phyloP scores from a whole-genome alignment of 1,140 invertebrate species.

The Cecropterus lyciades region DNA sequence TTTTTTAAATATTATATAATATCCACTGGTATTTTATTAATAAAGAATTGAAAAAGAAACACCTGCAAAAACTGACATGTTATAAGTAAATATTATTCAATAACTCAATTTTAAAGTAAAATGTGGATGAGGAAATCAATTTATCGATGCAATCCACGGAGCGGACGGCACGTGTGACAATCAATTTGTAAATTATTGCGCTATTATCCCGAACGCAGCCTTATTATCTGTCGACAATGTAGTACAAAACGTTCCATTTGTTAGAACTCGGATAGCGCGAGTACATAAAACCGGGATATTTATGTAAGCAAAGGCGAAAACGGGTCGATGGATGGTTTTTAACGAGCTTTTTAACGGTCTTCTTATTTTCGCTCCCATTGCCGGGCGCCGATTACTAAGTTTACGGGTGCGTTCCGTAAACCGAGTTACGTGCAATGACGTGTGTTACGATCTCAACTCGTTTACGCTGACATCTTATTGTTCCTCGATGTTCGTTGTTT shows the following conservation, averaged over 20 bases:
- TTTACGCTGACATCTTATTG: not conserved
- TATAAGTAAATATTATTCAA: not conserved
- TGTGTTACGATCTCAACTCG: not conserved
- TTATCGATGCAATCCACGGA: not conserved
- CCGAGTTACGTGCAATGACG: slow-evolving; percentile 44
- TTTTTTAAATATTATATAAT: too few species aligned
- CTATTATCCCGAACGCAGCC: slow-evolving; percentile 16
- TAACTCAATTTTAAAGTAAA: slow-evolving; percentile 1
- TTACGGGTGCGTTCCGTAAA: slow-evolving; percentile 49
- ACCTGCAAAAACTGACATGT: not conserved
- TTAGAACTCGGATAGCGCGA: slow-evolving; percentile 26
- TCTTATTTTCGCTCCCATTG: slow-evolving; percentile 44
- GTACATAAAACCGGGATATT: slow-evolving; percentile 42
- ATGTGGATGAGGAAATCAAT: slow-evolving; percentile 5
- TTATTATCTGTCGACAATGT: slow-evolving; percentile 22
- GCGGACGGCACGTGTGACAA: slow-evolving; percentile 1
- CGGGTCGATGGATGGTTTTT: slow-evolving; percentile 48
- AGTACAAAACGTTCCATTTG: slow-evolving; percentile 34
- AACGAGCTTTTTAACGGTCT: slow-evolving; percentile 50
- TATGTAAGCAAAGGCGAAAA: slow-evolving; percentile 48
- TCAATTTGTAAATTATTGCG: slow-evolving; percentile 23
- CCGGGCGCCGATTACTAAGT: slow-evolving; percentile 42
- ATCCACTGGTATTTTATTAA: too few species aligned
- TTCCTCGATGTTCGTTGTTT: not conserved
- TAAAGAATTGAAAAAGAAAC: too few species aligned